Percentiles rank a stretch among this genome's conserved stretches.
Conservation (phyloP, 2,113 vertebrate species). For the Tachuris rubrigastra region DNA sequence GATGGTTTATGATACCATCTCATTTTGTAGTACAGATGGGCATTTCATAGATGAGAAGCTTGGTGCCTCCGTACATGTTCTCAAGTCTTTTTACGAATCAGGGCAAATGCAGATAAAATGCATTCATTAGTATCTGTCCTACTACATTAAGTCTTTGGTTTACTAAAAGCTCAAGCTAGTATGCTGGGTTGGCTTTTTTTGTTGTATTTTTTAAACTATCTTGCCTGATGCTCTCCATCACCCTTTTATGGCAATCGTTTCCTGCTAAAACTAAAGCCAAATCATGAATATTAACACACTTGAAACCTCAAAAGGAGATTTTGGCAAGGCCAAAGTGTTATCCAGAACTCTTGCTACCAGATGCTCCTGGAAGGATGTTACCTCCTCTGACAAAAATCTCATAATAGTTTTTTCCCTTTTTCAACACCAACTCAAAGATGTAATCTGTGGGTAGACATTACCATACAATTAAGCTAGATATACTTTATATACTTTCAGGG, state of each 20-base stretch:
- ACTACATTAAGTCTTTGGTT: background rate
- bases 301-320: background rate
- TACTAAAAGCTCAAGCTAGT: background rate
- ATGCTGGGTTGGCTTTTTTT: background rate
- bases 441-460: background rate
- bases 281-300: background rate
- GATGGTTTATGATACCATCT: background rate
- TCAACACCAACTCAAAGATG: background rate
- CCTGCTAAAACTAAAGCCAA: background rate
- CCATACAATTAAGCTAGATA: background rate
- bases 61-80: background rate
- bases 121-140: background rate
- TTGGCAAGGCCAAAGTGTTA: background rate
- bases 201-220: background rate
- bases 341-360: background rate
- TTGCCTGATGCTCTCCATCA: background rate
- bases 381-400: background rate
- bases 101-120: background rate
- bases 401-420: background rate
- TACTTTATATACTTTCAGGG: background rate
- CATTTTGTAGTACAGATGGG: background rate
- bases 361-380: background rate
- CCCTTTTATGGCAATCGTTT: background rate
- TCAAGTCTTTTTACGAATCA: background rate
- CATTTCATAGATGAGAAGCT: background rate